Conservation (phyloP, 2,113 vertebrate genomes). For the Sinocyclocheilus rhinocerous region DNA sequence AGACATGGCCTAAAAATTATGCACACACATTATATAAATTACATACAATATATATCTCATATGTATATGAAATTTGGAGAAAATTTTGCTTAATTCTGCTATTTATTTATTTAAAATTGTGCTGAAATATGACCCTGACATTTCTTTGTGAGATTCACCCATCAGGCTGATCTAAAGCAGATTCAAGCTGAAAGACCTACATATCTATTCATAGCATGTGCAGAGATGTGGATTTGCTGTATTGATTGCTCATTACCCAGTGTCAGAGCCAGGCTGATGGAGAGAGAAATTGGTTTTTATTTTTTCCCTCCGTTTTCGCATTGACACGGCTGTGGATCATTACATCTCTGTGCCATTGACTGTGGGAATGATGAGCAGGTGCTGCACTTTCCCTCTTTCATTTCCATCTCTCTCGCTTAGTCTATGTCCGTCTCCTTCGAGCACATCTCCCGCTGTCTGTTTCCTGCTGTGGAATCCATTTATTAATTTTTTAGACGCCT, state of each 20-base stretch:
- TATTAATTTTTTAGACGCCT: conserved; percentile 46
- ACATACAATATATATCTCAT: too few species aligned
- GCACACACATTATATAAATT: neutral
- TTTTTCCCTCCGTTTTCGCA: conserved; percentile 15
- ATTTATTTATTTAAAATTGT: neutral
- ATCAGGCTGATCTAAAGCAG: conserved; percentile 20
- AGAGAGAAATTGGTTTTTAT: conserved; percentile 40
- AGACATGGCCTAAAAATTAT: conserved; percentile 69
- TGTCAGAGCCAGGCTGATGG: conserved; percentile 34
- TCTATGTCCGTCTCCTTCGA: neutral
- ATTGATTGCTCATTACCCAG: conserved; percentile 25
- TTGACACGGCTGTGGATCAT: conserved; percentile 35
- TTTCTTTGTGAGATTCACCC: neutral
- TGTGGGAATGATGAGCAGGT: conserved; percentile 62
- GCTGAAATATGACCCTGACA: neutral
- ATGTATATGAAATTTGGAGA: too few species aligned
- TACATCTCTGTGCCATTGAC: conserved; percentile 9
- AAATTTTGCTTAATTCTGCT: too few species aligned
- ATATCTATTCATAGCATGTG: conserved; percentile 26
- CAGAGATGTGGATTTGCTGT: conserved; percentile 36
- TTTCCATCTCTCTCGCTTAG: neutral
- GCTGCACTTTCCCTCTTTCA: conserved; percentile 44
- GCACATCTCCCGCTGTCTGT: neutral
- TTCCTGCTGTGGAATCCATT: conserved; percentile 24
- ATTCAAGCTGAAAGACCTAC: conserved; percentile 5